phyloP scores from a whole-genome alignment of 1,140 invertebrate genomes.

The Atta colombica region DNA sequence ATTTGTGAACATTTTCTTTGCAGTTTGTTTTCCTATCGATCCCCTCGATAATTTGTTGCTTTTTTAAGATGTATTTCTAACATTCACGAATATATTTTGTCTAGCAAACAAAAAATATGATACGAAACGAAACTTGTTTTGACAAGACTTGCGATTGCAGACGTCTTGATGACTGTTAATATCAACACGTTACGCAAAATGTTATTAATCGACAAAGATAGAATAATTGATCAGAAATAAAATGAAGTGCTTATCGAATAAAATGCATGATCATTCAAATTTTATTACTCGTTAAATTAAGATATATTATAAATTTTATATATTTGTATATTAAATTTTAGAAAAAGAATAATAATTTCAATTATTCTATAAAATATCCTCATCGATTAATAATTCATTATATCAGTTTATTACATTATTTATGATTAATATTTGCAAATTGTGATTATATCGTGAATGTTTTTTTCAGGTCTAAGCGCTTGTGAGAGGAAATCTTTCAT shows the following conservation, averaged over 20 bases:
- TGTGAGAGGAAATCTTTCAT: constrained; percentile 96
- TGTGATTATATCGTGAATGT: neutral
- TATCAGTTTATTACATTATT: neutral
- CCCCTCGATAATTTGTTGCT: constrained; percentile 12
- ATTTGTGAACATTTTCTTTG: constrained; percentile 32
- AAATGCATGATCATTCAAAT: neutral
- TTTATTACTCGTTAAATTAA: constrained; percentile 22
- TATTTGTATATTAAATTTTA: neutral
- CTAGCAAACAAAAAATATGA: constrained; percentile 11
- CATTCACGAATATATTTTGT: neutral
- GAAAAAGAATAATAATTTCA: neutral
- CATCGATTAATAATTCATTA: constrained; percentile 12
- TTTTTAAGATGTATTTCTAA: neutral
- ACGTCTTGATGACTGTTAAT: neutral
- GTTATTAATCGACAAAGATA: neutral
- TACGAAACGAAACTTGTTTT: neutral
- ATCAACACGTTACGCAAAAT: neutral
- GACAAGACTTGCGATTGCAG: neutral
- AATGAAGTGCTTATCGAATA: neutral
- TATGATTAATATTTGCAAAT: neutral
- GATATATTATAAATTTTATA: neutral
- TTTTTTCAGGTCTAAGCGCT: constrained; percentile 93
- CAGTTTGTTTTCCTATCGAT: neutral
- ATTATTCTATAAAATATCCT: neutral
- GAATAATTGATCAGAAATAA: neutral